Conservation (phyloP, 1,140 invertebrate genomes). For the Aphaenogaster ashmeadi region DNA sequence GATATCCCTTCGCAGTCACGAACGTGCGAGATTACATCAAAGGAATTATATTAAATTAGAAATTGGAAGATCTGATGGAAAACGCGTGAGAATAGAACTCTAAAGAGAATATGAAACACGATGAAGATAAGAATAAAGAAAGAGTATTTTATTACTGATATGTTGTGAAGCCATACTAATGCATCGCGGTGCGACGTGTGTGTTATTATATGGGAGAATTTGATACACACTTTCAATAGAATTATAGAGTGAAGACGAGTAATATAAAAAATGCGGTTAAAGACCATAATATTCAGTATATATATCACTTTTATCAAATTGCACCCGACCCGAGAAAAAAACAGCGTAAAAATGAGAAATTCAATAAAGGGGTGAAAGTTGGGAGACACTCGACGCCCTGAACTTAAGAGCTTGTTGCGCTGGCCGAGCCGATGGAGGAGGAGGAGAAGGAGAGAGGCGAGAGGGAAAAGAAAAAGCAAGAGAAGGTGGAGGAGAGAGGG, state of each 20-base stretch:
- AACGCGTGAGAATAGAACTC: conserved; percentile 12
- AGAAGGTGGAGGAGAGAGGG: conserved; percentile 46
- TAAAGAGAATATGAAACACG: not conserved
- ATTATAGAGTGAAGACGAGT: not conserved
- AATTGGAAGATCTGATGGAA: not conserved
- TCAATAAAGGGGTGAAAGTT: conserved; percentile 61
- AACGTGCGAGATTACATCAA: conserved; percentile 44
- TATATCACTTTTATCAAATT: not conserved
- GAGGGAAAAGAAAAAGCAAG: conserved; percentile 21
- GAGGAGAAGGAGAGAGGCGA: not conserved
- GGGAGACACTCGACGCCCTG: conserved; percentile 46
- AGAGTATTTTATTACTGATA: not conserved
- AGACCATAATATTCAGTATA: not conserved
- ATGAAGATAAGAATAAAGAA: not conserved
- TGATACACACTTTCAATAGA: not conserved
- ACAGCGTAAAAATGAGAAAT: conserved; percentile 12
- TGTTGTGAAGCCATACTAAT: not conserved
- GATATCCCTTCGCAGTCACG: conserved; percentile 46
- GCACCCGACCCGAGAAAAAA: not conserved
- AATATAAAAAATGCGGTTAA: not conserved
- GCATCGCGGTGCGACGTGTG: not conserved
- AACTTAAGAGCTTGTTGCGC: conserved; percentile 65
- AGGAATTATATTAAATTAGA: conserved; percentile 29
- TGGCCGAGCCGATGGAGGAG: not conserved
- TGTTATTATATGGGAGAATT: not conserved